Percentiles rank a stretch among this genome's conserved stretches.
These are phyloP conservation scores for Schrankia costaestrigalis DNA, from an alignment of 2,888 invertebrate genomes.

Conservation along the genomic window DNA sequence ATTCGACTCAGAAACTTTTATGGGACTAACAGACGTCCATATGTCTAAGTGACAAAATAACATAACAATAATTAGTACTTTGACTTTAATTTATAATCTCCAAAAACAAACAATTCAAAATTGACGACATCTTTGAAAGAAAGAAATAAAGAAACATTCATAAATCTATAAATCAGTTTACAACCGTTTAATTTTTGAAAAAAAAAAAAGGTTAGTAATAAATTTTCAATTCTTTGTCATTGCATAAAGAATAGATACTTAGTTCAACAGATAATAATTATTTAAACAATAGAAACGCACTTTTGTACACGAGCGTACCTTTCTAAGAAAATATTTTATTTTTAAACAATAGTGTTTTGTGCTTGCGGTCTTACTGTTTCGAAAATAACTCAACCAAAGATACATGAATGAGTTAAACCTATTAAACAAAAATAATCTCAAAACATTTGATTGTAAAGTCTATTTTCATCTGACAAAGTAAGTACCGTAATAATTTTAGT, in stretches of 20 bases:
- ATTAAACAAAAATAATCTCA: slow-evolving; percentile 13
- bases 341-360: slow-evolving; percentile 39
- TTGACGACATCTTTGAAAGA: too few relatives aligned
- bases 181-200: slow-evolving; percentile 32
- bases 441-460: not conserved
- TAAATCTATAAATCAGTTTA: slow-evolving; percentile 34
- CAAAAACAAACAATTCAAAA: too few relatives aligned
- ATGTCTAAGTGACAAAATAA: too few relatives aligned
- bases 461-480: slow-evolving; percentile 8
- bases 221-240: slow-evolving; percentile 30
- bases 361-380: slow-evolving; percentile 64
- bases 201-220: slow-evolving; percentile 34
- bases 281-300: slow-evolving; percentile 33
- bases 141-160: too few relatives aligned
- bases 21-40: too few relatives aligned
- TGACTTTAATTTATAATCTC: too few relatives aligned
- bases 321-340: slow-evolving; percentile 47
- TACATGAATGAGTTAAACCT: slow-evolving; percentile 35
- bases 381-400: slow-evolving; percentile 46
- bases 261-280: slow-evolving; percentile 50
- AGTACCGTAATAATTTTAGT: slow-evolving; percentile 13
- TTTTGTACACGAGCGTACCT: slow-evolving; percentile 36
- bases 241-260: slow-evolving; percentile 35
- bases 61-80: too few relatives aligned
- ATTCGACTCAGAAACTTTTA: too few relatives aligned